Base-by-base conservation (phyloP, 2,113 vertebrate genomes). In the Xiphias gladius region DNA sequence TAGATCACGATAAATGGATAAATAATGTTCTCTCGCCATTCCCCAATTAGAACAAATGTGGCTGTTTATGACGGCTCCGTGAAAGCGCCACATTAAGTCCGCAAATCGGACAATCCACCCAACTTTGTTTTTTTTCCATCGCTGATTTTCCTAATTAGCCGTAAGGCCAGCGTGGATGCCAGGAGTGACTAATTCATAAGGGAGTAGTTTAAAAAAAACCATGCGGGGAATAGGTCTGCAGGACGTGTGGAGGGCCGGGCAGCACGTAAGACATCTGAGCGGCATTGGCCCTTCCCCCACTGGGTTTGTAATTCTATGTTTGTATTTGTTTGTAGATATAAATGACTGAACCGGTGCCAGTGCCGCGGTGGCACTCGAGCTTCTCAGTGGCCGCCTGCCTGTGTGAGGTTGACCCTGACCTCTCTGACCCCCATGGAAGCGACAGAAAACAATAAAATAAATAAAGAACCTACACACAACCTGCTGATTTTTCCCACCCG, bases 101-200 rank as follows among this genome's bases (percentile, higher is more conserved):
- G 55, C 75, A 79, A 65, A 73, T 84, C 73, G 63, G 68, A 43
- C 75, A 82, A 66, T 65, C 55, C 62, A 46, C 72, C 61, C 43
- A 48, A 50, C 17, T 13, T 35, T n/a, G n/a, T n/a, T 35, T 35
- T 64, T 35, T 67, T 70, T 72, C 70, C 68, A 73, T 52, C 17
- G n/a, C 57, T 69, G 32, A 80, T 64, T 89, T 80, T 79, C 64
- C 62, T 57, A 87, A 87, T 84, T 79, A 87, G 50, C 76, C 71
- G 57, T 28, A 69, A 78, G 58, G 55, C 43, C 77, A 71, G 67
- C 73, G 37, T 52, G 41, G 66, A 72, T 80, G 84, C 84, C 88
- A 91, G 76, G 66, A 82, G 50, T 83, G 86, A 88, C 68, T 83
- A 77, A 87, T 83, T 88, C 77, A 80, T 73, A n/a, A 68, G 77